Percentiles rank a stretch among this genome's conserved stretches.
These are phyloP conservation scores for Andricus curvator DNA, from an alignment of 2,888 invertebrate species.

Conservation along the genomic window DNA sequence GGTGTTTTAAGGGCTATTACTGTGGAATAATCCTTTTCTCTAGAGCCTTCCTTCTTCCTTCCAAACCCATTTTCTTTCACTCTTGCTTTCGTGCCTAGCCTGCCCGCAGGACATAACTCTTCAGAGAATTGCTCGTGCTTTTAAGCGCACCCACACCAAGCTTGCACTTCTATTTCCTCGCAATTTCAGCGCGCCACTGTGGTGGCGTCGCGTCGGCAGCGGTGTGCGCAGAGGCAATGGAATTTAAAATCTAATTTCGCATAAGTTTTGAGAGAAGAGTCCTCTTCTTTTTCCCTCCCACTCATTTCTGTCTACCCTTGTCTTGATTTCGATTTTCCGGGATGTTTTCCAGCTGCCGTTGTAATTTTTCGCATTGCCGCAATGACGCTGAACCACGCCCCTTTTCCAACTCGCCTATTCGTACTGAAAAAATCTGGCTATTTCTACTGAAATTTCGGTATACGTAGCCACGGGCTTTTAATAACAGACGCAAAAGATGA, in stretches of 20 bases:
- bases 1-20: conserved; percentile 31
- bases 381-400: conserved; percentile 54
- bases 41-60: conserved; percentile 22
- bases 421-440: no score
- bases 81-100: conserved; percentile 44
- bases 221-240: conserved; percentile 50
- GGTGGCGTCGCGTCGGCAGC: conserved; percentile 34
- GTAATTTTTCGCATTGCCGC: conserved; percentile 61
- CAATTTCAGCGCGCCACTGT: conserved; percentile 54
- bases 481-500: no score
- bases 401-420: no score
- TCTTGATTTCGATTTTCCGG: neutral
- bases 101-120: conserved; percentile 52
- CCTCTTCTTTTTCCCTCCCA: conserved; percentile 34
- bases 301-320: conserved; percentile 24
- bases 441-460: no score
- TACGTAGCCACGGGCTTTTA: no score
- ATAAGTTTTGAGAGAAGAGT: conserved; percentile 65
- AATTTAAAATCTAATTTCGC: conserved; percentile 73
- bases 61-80: conserved; percentile 47
- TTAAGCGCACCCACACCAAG: conserved; percentile 53
- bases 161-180: conserved; percentile 57
- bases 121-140: conserved; percentile 61
- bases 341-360: conserved; percentile 42
- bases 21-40: conserved; percentile 27